Base-by-base conservation (phyloP, 2,888 invertebrate genomes). In the Dione juno region DNA sequence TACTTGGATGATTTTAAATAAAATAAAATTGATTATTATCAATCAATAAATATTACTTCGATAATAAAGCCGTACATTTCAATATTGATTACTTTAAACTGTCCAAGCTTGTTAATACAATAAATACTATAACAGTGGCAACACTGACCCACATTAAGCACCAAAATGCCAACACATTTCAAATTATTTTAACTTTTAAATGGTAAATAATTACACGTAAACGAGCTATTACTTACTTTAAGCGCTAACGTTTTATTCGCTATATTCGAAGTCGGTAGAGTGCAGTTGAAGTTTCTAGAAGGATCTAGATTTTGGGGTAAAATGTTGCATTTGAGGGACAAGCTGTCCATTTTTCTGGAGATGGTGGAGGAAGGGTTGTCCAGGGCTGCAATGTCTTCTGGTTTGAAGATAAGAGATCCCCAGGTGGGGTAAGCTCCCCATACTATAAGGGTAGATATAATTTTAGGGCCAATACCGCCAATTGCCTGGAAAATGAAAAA, bases 401-500 rank as follows among this genome's bases (percentile, higher is more conserved):
- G 76, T 3, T 86, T 83, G 88, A 92, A 98, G 64, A 97, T 95
- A 10, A 95, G 85, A 5, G 90, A 88, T 0, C 96, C 97, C 94
- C 96, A 96, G 0, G 96, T 96, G 57, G 96, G 96, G 84, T 97
- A 96, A 19, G 96, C 94, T 0, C 94, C 86, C 84, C 96, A 96
- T 11, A 97, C 94, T 3, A 96, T 88, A 2, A 96, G 79, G 0
- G 97, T 94, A 0, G 97, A 96, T 61, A 97, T 95, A 10, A 96
- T 86, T 75, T 96, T 97, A 40, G 98, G 96, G 0, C 96, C 95
- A 73, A 96, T 94, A 13, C 97, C 97, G 66, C 96, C 96, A 72
- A 96, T 92, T 0, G 95, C 94, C 96, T 96, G 87, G 82, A 73
- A 57, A 72, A 28, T 37, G 66, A 48, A 16, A 16, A n/a, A 14